Conservation (phyloP, 1,140 invertebrate genomes). For the Colletes gigas region DNA sequence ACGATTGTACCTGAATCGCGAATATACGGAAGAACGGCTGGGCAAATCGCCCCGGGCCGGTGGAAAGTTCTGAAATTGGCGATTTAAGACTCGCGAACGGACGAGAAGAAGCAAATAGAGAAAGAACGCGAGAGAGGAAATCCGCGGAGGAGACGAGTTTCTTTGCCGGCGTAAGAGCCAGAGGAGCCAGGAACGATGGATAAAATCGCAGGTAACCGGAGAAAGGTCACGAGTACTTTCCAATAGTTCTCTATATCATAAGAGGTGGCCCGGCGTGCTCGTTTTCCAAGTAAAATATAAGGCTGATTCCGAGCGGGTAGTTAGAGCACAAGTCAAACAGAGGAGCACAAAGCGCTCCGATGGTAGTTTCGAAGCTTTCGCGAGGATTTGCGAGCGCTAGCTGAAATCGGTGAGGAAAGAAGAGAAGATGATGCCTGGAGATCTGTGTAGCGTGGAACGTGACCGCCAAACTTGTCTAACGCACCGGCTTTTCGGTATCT, state of each 20-base stretch:
- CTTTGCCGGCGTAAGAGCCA: not conserved
- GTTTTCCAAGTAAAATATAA: constrained; percentile 71
- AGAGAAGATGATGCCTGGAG: constrained; percentile 16
- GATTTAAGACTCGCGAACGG: not conserved
- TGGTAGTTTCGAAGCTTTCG: constrained; percentile 47
- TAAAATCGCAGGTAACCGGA: not conserved
- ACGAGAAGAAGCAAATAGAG: not conserved
- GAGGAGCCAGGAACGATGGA: not conserved
- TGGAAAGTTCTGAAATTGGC: not conserved
- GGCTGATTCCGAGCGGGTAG: constrained; percentile 62
- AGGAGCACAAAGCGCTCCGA: constrained; percentile 57
- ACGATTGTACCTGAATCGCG: not conserved
- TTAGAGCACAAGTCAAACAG: constrained; percentile 73
- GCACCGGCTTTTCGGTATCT: no score
- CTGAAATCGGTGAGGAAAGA: constrained; percentile 6
- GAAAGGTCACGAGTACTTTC: constrained; percentile 46
- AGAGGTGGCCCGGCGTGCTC: constrained; percentile 1
- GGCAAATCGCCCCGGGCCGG: not conserved
- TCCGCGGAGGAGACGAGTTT: not conserved
- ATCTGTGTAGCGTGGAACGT: not conserved
- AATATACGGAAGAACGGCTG: not conserved
- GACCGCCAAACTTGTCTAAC: no score
- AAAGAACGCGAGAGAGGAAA: not conserved
- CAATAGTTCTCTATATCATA: constrained; percentile 58
- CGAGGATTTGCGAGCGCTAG: constrained; percentile 23